These are phyloP conservation scores for Heteromormyrus szaboi DNA, from an alignment of 2,797 vertebrate species.

Conservation along the genomic window DNA sequence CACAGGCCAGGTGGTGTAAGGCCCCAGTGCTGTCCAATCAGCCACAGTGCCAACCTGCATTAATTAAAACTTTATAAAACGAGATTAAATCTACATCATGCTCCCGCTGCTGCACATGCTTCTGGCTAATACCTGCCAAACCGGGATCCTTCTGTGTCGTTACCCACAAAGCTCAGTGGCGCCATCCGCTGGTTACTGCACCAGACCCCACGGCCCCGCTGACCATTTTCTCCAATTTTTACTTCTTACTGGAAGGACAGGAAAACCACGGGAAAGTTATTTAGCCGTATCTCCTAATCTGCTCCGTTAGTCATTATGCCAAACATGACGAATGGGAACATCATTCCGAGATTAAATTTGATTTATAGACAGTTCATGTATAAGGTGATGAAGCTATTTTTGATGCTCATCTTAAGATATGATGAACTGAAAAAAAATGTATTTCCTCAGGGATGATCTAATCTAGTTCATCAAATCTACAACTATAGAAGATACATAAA, in stretches of 20 bases:
- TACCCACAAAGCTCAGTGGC: neutral
- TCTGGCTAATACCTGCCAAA: neutral
- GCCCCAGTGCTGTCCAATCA: neutral
- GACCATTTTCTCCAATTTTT: neutral
- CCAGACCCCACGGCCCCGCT: neutral
- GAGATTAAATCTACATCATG: neutral
- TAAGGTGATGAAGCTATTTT: neutral
- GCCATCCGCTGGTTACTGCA: neutral
- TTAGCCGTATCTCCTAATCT: neutral
- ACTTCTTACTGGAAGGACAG: neutral
- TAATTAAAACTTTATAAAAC: neutral
- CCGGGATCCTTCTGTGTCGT: neutral
- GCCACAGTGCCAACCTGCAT: neutral
- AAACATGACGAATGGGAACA: neutral
- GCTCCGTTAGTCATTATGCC: neutral
- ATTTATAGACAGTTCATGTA: neutral
- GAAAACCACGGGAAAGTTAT: neutral
- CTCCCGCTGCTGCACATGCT: neutral
- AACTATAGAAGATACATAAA: neutral
- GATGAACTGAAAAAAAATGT: neutral
- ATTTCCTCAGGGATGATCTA: neutral
- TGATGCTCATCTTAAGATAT: neutral
- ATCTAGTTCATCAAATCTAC: neutral
- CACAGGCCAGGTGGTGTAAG: neutral
- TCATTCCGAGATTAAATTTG: neutral